Base-by-base conservation (phyloP, 1,140 invertebrate species). In the Drosophila pandora region DNA sequence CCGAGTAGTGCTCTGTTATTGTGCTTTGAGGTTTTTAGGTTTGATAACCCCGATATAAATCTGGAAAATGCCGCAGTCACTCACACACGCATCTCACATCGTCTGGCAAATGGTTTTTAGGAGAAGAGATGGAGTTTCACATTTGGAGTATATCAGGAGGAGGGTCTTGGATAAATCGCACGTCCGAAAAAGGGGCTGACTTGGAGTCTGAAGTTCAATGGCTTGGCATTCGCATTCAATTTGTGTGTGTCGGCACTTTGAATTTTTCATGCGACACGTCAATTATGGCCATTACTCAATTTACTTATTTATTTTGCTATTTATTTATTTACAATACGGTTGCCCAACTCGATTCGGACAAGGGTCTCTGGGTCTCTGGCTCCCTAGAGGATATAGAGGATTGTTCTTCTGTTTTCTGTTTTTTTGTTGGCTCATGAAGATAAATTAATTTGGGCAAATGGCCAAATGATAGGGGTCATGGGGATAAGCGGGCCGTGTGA, bases 241-340 rank as follows among this genome's bases (percentile, higher is more conserved):
- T 74, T 69, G 64, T 69, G 67, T 65, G 64, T 74, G 71, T 75
- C 54, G 61, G 61, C 71, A 53, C 71, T 75, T 76, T 76, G 73
- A 58, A 76, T 77, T 77, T 79, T 80, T 75, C 61, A 71, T 77
- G 50, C 45, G 74, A 60, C 82, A 69, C 56, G 75, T 88, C 83
- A 83, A 83, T 88, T 83, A 88, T 79, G 62, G 84, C 76, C 63
- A 88, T 88, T 88, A 88, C 79, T 88, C 78, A 87, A 82, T 87
- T 87, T 76, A 77, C 71, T 88, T 88, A 88, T 83, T 83, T 88
- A 79, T 82, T 83, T 76, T 52, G 30, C 53, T 53, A 68, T 74
- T 83, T 68, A 79, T 69, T 84, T 73, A 84, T 84, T 85, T 84
- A 84, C 52, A 56, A 43, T 57, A 48, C 17, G 64, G 65, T 22